phyloP scores from a whole-genome alignment of 1,140 invertebrate species.

The Zaprionus capensis region DNA sequence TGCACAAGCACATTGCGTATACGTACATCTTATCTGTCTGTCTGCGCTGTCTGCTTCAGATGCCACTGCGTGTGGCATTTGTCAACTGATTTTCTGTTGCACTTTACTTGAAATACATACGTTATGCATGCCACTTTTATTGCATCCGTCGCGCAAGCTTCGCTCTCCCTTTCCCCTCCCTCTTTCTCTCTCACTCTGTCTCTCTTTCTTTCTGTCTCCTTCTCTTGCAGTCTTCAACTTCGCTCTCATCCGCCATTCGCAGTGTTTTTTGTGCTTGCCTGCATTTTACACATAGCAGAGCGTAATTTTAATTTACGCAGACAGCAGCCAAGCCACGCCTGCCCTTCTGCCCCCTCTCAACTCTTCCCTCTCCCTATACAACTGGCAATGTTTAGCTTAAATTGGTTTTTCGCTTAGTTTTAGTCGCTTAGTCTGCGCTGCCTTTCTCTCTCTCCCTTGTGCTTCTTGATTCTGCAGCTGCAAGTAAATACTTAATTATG shows the following conservation, averaged over 20 bases:
- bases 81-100: slow-evolving; percentile 77
- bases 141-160: slow-evolving; percentile 51
- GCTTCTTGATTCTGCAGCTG: slow-evolving; percentile 64
- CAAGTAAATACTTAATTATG: slow-evolving; percentile 80
- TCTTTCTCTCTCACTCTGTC: background rate
- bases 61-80: slow-evolving; percentile 66
- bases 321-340: slow-evolving; percentile 45
- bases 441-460: slow-evolving; percentile 23
- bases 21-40: slow-evolving; percentile 56
- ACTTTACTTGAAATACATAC: slow-evolving; percentile 68
- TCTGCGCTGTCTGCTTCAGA: slow-evolving; percentile 5
- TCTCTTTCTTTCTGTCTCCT: background rate
- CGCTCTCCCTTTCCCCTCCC: background rate
- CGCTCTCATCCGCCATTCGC: slow-evolving; percentile 5
- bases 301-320: slow-evolving; percentile 70
- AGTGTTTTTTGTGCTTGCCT: slow-evolving; percentile 60
- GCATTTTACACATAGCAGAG: slow-evolving; percentile 69
- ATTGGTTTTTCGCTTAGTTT: slow-evolving; percentile 78
- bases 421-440: slow-evolving; percentile 40
- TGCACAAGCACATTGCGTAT: slow-evolving; percentile 7
- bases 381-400: slow-evolving; percentile 66
- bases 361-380: background rate
- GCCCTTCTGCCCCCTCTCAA: background rate
- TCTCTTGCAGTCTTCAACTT: background rate
- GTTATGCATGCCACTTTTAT: slow-evolving; percentile 72